Base-by-base conservation (phyloP, 1,140 invertebrate species). In the Stegodyphus dumicola region DNA sequence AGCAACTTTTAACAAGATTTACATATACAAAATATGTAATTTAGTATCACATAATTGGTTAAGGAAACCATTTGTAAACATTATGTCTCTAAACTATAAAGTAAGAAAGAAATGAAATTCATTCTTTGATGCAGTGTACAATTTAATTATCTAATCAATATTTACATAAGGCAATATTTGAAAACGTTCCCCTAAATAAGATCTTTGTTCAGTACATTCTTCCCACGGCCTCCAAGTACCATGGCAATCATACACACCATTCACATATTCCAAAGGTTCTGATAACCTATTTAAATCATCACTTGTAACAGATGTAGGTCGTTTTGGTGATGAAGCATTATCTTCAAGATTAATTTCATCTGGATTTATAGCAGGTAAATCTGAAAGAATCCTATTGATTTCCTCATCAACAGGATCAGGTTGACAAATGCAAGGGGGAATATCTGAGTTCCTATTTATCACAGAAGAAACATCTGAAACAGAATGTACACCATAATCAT, bases 121-220 rank as follows among this genome's bases (percentile, higher is more conserved):
- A 69, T 66, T 70, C 64, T 48, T 33, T 85, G 6, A 81, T 81
- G 78, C 73, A 85, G 74, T 77, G 64, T 56, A 85, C 77, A 79
- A 85, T 85, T 85, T 77, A 76, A 75, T 73, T 71, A 74, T 79
- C 89, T 89, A 96, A 93, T 97, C 95, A 92, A 96, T 95, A 90
- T 96, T 94, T 92, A 96, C 95, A 92, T 98, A 98, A 92, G 96
- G 96, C 93, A 97, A 93, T 93, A 97, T 94, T 91, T 94, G 93
- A 91, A 97, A 92, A 89, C 93, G 92, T 90, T 95, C 94, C 89
- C 92, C 94, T 91, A 93, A 94, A 33, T 33, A 33, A 88, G 93
- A 94, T 90, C 92, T 92, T 91, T 91, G 93, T 87, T 93, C 93
- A 87, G 93, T 92, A 90, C 93, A 94, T 91, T 97, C 94, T 90